These are phyloP conservation scores for Scolopax bukidnonensis DNA, from an alignment of 2,797 vertebrate species.

Conservation along the genomic window DNA sequence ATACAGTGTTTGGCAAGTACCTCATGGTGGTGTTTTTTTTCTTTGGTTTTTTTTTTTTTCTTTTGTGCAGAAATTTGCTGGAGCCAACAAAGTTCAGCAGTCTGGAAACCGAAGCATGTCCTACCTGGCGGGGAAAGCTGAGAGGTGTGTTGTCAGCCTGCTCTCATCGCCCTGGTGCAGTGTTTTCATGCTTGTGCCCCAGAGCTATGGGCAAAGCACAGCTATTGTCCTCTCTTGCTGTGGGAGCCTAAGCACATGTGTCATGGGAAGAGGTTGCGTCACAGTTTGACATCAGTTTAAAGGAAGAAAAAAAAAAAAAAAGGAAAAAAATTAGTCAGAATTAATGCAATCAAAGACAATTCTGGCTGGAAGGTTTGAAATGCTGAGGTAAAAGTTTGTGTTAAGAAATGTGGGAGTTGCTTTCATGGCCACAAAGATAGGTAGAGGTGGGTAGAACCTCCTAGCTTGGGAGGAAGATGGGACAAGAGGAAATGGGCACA, in stretches of 20 bases:
- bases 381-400: not conserved
- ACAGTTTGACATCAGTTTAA: not conserved
- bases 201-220: not conserved
- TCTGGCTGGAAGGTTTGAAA: constrained; percentile 6
- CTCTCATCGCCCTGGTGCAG: not conserved
- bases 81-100: constrained; percentile 68
- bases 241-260: not conserved
- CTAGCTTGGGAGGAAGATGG: not conserved
- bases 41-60: not conserved
- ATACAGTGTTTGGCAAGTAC: not conserved
- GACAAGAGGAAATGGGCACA: too few species aligned
- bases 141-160: constrained; percentile 79
- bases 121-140: constrained; percentile 86
- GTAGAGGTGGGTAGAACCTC: not conserved
- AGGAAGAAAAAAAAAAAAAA: accelerated
- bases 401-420: not conserved
- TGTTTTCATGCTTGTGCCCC: not conserved
- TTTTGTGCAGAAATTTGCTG: constrained; percentile 71
- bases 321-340: not conserved
- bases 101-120: constrained; percentile 90
- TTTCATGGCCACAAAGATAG: not conserved
- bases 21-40: not conserved
- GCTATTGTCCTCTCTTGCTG: not conserved
- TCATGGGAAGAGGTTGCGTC: not conserved
- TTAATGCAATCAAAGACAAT: constrained; percentile 8